Conservation (phyloP, 2,888 invertebrate genomes). For the Oxytorus armatus region DNA sequence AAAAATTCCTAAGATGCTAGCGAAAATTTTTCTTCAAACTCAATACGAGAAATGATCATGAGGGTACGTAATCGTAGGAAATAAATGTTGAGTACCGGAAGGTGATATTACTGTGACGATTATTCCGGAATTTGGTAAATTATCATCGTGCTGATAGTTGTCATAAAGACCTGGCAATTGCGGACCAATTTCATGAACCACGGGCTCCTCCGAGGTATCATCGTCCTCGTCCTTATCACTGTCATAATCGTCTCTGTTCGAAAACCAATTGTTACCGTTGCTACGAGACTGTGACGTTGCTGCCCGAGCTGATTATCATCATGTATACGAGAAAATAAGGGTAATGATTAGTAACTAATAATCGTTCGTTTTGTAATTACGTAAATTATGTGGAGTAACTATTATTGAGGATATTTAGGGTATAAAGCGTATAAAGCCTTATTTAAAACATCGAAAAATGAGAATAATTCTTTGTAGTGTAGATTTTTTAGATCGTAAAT, state of each 20-base stretch:
- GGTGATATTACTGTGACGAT: constrained; percentile 59
- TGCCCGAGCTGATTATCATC: constrained; percentile 38
- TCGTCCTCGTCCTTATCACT: constrained; percentile 69
- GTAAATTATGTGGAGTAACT: too few relatives aligned
- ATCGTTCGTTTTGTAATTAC: not conserved
- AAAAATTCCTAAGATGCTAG: too few relatives aligned
- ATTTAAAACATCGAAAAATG: too few relatives aligned
- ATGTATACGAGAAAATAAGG: constrained; percentile 2
- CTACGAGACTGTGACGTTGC: constrained; percentile 53
- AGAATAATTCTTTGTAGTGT: too few relatives aligned
- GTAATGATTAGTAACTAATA: not conserved
- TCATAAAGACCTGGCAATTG: constrained; percentile 61
- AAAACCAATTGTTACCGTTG: constrained; percentile 59
- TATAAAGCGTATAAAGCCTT: too few relatives aligned
- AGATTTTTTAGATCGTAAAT: too few relatives aligned
- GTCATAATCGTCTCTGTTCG: constrained; percentile 60
- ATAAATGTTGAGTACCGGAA: too few relatives aligned
- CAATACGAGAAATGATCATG: too few relatives aligned
- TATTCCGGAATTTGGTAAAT: constrained; percentile 57
- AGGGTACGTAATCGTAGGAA: too few relatives aligned
- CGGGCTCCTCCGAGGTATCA: constrained; percentile 50
- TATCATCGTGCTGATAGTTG: constrained; percentile 49
- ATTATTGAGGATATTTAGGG: too few relatives aligned
- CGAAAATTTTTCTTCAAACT: too few relatives aligned
- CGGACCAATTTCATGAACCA: constrained; percentile 56